Base-by-base conservation (phyloP, 2,113 vertebrate genomes). In the Oxyura jamaicensis region DNA sequence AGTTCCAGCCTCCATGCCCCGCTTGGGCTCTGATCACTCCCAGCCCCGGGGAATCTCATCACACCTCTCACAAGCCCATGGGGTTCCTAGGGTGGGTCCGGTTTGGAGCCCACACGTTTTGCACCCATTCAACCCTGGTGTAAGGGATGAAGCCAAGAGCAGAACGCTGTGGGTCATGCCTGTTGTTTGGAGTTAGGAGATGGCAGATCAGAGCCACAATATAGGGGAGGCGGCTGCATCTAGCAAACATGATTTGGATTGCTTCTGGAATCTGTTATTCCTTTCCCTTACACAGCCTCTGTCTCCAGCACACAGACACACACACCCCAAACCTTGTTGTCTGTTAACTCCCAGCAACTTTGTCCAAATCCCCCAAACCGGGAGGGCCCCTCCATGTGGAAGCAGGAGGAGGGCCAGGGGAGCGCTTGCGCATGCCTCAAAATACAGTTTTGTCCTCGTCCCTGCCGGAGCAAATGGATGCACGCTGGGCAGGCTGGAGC, bases 401-500 rank as follows among this genome's bases (percentile, higher is more conserved):
- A 59, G 65, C 4, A 33, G 46, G 88, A 86, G 69, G 35, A 9
- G 55, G 4, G 63, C 11, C 3, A 9, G 50, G 86, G 69, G 74
- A 93, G 92, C 60, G 7, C 74, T 50, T 42, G 8, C 29, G 5
- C 55, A 48, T 2, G 21, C 72, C 76, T 83, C 94, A 89, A 78
- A 56, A 65, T 0, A 4, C 73, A 3, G 75, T 59, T 95, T 26
- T 95, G 90, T 95, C 5, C 35, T 19, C 68, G 91, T 90, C 93
- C 68, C 95, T 44, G 84, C 77, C 1, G 67, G 23, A 87, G 91
- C 79, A 4, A 87, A 62, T 18, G 75, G 93, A 82, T 65, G 82
- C 93, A 62, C 80, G 59, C 4, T 3, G 72, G 78, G 95, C 80
- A 80, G 84, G 88, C 88, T 56, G 95, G 80, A 94, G 69, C 83